Conservation (phyloP, 2,797 vertebrate genomes). For the Hippoglossus hippoglossus region DNA sequence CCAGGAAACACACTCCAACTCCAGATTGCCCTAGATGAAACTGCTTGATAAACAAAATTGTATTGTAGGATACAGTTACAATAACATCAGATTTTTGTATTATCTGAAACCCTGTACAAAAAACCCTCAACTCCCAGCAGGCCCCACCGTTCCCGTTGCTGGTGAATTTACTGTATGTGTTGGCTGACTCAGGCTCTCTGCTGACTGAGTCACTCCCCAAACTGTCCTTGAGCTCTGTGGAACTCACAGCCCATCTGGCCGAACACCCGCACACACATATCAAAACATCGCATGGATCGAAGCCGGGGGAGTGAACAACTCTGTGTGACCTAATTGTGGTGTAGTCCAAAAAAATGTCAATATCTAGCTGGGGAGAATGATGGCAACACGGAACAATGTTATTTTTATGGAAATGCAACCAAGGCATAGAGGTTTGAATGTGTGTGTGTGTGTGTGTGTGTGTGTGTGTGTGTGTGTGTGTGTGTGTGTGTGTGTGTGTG, state of each 20-base stretch:
- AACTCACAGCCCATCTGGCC: constrained; percentile 72
- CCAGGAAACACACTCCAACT: constrained; percentile 12
- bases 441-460: constrained; percentile 18
- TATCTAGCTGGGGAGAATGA: constrained; percentile 26
- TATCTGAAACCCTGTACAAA: constrained; percentile 34
- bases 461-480: constrained; percentile 21
- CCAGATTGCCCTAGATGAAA: constrained; percentile 7
- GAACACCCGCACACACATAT: constrained; percentile 62
- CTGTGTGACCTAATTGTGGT: constrained; percentile 56
- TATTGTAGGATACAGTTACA: constrained; percentile 3
- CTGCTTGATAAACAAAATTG: neutral
- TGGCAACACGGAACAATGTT: constrained; percentile 24
- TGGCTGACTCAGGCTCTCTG: constrained; percentile 51
- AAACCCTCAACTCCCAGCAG: constrained; percentile 40
- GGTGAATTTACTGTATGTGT: constrained; percentile 57
- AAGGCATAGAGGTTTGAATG: constrained; percentile 42
- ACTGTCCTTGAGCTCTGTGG: constrained; percentile 74
- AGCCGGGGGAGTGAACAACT: constrained; percentile 44
- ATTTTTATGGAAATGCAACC: constrained; percentile 52
- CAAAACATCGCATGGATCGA: constrained; percentile 65
- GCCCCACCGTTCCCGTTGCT: constrained; percentile 52
- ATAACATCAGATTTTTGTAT: constrained; percentile 3
- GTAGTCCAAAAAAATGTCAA: constrained; percentile 41
- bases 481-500: constrained; percentile 20
- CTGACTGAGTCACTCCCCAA: constrained; percentile 72